Percentiles rank a stretch among this genome's conserved stretches.
Evolutionary conservation across 2,888 invertebrate species (phyloP).

Genomic region (Epinotia ramella): DNA sequence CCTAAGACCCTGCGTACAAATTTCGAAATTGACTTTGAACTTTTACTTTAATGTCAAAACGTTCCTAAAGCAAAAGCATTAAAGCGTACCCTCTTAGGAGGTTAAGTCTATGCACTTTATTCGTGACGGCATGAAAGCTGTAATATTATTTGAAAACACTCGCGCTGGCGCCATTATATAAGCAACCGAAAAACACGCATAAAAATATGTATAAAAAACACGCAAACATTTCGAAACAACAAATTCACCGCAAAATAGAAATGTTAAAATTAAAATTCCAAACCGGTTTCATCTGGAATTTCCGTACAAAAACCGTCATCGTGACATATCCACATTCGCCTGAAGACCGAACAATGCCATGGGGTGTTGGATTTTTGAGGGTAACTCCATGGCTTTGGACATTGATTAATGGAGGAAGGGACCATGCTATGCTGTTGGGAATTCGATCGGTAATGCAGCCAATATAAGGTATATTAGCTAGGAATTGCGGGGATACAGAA

Average conservation of each 20-base stretch:
- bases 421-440: slow-evolving; percentile 51
- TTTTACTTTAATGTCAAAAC: no score
- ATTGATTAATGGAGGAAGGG: slow-evolving; percentile 67
- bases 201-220: slow-evolving; percentile 14
- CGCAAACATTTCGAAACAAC: slow-evolving; percentile 22
- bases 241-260: slow-evolving; percentile 14
- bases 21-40: no score
- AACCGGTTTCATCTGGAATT: slow-evolving; percentile 42
- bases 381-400: slow-evolving; percentile 66
- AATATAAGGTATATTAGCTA: slow-evolving; percentile 63
- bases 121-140: no score
- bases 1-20: no score
- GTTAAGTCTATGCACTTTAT: no score
- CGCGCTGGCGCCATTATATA: background rate
- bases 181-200: background rate
- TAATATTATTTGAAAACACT: background rate
- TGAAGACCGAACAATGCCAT: slow-evolving; percentile 58
- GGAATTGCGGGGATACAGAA: slow-evolving; percentile 48
- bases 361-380: slow-evolving; percentile 73
- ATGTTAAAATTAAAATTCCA: slow-evolving; percentile 42
- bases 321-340: slow-evolving; percentile 51
- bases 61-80: no score
- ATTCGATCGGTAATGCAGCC: slow-evolving; percentile 55
- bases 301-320: slow-evolving; percentile 47
- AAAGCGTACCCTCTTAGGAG: no score